Percentiles rank a stretch among this genome's conserved stretches.
Conservation (phyloP, 2,113 vertebrate species). For the Tiliqua scincoides region DNA sequence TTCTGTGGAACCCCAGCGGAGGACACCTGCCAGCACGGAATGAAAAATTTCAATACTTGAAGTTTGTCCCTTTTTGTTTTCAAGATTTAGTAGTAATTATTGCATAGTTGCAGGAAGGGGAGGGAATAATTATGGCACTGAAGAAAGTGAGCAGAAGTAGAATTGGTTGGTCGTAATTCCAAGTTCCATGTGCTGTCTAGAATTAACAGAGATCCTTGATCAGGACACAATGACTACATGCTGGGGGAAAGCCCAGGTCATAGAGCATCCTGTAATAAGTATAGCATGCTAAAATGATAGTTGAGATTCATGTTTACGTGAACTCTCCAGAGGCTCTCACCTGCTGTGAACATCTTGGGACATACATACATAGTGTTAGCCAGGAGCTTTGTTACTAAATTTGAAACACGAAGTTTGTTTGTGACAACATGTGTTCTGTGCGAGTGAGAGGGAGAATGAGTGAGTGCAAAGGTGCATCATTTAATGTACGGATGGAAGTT, state of each 20-base stretch:
- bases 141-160: conserved; percentile 46
- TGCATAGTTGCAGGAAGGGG: conserved; percentile 19
- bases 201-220: conserved; percentile 46
- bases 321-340: conserved; percentile 72
- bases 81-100: conserved; percentile 48
- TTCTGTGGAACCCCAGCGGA: conserved; percentile 67
- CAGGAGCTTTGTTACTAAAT: conserved; percentile 65
- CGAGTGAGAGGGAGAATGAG: conserved; percentile 66
- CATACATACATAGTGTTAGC: conserved; percentile 59
- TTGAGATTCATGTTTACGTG: conserved; percentile 65
- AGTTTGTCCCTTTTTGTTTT: conserved; percentile 42
- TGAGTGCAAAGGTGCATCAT: conserved; percentile 72
- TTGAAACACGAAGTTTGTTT: conserved; percentile 55
- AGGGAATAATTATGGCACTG: conserved; percentile 27
- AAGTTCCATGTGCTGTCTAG: conserved; percentile 53
- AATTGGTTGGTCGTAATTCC: conserved; percentile 63
- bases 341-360: conserved; percentile 68
- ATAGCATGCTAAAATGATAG: conserved; percentile 64
- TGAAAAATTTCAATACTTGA: conserved; percentile 68
- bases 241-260: conserved; percentile 50
- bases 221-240: conserved; percentile 28
- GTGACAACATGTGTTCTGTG: conserved; percentile 41
- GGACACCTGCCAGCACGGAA: conserved; percentile 65
- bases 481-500: conserved; percentile 64
- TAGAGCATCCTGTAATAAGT: conserved; percentile 50